Evolutionary conservation across 2,888 invertebrate genomes (phyloP).

Genomic region (Callyntrura guangdongensis): DNA sequence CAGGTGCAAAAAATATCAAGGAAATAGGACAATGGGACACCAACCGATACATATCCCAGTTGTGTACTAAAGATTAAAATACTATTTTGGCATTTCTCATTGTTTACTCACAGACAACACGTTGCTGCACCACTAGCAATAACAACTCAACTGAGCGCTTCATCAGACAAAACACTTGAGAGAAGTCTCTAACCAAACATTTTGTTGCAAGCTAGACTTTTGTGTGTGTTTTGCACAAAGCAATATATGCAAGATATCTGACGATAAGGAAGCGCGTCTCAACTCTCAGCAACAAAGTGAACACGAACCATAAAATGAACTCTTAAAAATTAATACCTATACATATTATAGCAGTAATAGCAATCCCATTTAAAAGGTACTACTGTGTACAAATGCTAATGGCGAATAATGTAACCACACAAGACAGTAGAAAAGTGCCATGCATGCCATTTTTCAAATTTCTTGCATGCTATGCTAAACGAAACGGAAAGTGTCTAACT

Average conservation of each 20-base stretch:
- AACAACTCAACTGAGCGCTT: background rate
- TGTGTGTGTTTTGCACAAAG: no score
- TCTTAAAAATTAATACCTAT: no score
- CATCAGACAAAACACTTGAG: background rate
- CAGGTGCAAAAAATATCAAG: conserved; percentile 39
- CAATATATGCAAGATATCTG: no score
- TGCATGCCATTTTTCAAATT: no score
- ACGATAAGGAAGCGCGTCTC: background rate
- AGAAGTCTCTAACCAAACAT: background rate
- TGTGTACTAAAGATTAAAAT: conserved; percentile 4
- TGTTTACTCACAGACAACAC: conserved; percentile 15
- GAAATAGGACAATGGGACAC: conserved; percentile 54
- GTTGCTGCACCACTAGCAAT: background rate
- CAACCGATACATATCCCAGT: conserved; percentile 6
- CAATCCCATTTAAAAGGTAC: background rate
- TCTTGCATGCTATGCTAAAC: background rate
- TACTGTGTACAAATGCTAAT: background rate
- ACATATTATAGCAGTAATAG: background rate
- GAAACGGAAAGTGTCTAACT: conserved; percentile 28
- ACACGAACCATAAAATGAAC: no score
- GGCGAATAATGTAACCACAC: no score
- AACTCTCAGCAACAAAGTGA: background rate
- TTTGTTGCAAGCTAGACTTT: background rate
- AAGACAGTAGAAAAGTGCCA: no score
- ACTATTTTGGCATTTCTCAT: conserved; percentile 2